Conservation (phyloP, 92 coral and sea anemone species). For the Metridium senile region DNA sequence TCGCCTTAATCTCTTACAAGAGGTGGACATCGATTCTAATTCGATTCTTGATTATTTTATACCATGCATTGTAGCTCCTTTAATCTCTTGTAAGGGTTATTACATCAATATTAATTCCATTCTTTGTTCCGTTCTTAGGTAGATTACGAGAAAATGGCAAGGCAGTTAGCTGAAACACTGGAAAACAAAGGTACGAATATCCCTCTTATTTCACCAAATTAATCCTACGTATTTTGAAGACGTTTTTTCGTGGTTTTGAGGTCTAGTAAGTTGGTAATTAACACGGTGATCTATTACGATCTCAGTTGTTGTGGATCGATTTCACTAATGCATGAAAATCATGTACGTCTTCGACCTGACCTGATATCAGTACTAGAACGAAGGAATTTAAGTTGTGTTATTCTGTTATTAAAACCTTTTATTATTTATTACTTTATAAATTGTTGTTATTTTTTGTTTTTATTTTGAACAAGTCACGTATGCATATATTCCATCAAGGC, state of each 20-base stretch:
- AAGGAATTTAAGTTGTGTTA: background rate
- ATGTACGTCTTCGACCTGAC: background rate
- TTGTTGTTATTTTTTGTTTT: background rate
- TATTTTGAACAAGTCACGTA: background rate
- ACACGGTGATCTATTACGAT: background rate
- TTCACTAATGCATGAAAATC: background rate
- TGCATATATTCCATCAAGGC: background rate
- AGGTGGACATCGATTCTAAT: too few species aligned
- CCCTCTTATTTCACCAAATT: too few species aligned
- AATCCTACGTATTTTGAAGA: background rate
- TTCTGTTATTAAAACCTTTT: background rate
- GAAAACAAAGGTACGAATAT: slow-evolving; percentile 65
- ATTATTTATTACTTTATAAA: too few species aligned
- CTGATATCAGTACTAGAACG: background rate
- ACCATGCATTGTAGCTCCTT: too few species aligned
- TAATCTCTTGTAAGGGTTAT: background rate
- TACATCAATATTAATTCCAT: background rate
- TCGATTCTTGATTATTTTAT: too few species aligned
- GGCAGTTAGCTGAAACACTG: slow-evolving; percentile 64
- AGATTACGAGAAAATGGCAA: slow-evolving; percentile 74
- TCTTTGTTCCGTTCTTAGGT: slow-evolving; percentile 25
- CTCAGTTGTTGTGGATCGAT: background rate
- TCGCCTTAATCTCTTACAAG: too few species aligned
- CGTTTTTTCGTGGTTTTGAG: background rate
- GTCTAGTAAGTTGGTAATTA: background rate